These are phyloP conservation scores for Pomatorhinus ruficollis DNA, from an alignment of 2,113 vertebrate genomes.

Conservation along the genomic window DNA sequence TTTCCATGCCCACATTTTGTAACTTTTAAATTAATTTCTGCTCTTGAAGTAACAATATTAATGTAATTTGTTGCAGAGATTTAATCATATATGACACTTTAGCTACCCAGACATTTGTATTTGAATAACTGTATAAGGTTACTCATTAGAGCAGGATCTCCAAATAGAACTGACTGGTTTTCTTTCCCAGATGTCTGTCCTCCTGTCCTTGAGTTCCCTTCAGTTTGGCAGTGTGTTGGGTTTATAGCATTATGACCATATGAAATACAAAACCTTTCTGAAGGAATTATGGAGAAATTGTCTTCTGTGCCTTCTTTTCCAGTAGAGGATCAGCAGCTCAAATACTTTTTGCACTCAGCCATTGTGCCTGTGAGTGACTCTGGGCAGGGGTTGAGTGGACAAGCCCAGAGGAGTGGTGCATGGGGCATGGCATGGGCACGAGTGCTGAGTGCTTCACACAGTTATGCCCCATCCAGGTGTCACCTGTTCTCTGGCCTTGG, in stretches of 20 bases:
- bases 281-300: constrained; percentile 1
- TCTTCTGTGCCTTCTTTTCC: background rate
- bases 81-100: background rate
- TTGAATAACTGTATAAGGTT: constrained; percentile 24
- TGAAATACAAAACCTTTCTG: background rate
- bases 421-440: background rate
- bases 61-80: constrained; percentile 31
- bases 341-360: background rate
- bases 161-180: background rate
- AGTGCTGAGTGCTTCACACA: accelerated
- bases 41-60: constrained; percentile 40
- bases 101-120: background rate
- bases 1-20: constrained; percentile 7
- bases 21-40: constrained; percentile 53
- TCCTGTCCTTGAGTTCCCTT: constrained; percentile 11
- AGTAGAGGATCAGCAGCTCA: background rate
- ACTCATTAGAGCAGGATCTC: background rate
- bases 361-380: background rate
- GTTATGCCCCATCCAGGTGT: accelerated
- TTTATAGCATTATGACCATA: background rate
- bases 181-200: background rate
- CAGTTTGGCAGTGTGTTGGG: background rate
- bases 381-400: background rate
- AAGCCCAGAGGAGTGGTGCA: background rate
- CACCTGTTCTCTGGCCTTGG: background rate